These are phyloP conservation scores for Siniperca undulata DNA, from an alignment of 2,797 vertebrate species.

Conservation along the genomic window DNA sequence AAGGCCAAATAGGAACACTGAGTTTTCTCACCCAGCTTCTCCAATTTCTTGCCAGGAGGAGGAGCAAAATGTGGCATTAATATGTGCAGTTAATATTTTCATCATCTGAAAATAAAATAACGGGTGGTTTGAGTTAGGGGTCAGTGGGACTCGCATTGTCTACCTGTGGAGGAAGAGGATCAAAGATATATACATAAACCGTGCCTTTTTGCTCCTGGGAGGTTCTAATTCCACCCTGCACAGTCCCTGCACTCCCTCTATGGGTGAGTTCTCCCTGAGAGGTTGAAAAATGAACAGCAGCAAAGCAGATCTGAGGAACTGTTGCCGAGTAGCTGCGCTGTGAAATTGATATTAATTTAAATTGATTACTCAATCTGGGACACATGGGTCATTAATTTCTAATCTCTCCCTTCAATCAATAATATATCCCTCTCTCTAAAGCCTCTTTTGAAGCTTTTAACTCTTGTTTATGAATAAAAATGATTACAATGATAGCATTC, in stretches of 20 bases:
- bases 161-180: slow-evolving; percentile 24
- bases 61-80: not conserved
- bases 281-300: slow-evolving; percentile 73
- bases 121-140: slow-evolving; percentile 10
- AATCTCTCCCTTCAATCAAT: slow-evolving; percentile 84
- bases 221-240: slow-evolving; percentile 10
- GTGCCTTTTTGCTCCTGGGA: slow-evolving; percentile 11
- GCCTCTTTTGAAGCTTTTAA: slow-evolving; percentile 65
- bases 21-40: slow-evolving; percentile 43
- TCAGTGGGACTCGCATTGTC: slow-evolving; percentile 26
- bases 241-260: slow-evolving; percentile 24
- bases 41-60: slow-evolving; percentile 50
- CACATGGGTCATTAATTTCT: slow-evolving; percentile 86
- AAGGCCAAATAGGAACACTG: slow-evolving; percentile 68
- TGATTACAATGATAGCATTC: slow-evolving; percentile 58
- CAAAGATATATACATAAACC: not conserved
- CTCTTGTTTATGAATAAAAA: slow-evolving; percentile 77
- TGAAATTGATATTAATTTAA: slow-evolving; percentile 86
- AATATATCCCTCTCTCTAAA: slow-evolving; percentile 71
- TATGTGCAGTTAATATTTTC: slow-evolving; percentile 31
- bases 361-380: slow-evolving; percentile 85
- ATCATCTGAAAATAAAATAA: slow-evolving; percentile 23
- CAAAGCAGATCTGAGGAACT: slow-evolving; percentile 63
- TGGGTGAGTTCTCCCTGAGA: slow-evolving; percentile 37
- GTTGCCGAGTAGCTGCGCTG: slow-evolving; percentile 79